Evolutionary conservation across 2,888 invertebrate genomes (phyloP).

Genomic region (Mimumesa dahlbomi): DNA sequence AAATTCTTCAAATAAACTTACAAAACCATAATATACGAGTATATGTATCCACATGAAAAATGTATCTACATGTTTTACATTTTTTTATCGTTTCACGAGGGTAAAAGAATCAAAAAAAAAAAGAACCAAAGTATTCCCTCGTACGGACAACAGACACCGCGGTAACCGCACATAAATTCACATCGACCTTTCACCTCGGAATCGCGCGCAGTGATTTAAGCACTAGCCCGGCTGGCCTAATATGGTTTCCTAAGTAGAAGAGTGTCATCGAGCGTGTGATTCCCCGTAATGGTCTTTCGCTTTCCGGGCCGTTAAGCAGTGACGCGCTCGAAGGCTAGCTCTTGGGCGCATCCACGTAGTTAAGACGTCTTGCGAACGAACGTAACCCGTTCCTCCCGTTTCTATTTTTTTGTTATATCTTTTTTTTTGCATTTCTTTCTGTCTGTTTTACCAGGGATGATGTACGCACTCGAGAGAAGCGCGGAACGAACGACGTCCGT

Average conservation of each 20-base stretch:
- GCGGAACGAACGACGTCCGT: too few relatives aligned
- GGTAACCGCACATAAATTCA: conserved; percentile 57
- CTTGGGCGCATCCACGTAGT: conserved; percentile 41
- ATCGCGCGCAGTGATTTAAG: conserved; percentile 63
- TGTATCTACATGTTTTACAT: too few relatives aligned
- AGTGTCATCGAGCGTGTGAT: conserved; percentile 72
- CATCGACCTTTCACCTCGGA: conserved; percentile 60
- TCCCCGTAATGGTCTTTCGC: conserved; percentile 68
- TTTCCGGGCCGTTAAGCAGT: conserved; percentile 66
- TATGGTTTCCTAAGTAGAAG: conserved; percentile 68
- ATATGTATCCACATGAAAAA: too few relatives aligned
- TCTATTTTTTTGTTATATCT: conserved; percentile 16
- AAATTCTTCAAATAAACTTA: too few relatives aligned
- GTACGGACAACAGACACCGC: conserved; percentile 20
- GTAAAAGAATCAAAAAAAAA: conserved; percentile 7
- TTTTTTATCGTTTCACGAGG: too few relatives aligned
- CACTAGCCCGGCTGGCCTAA: conserved; percentile 53
- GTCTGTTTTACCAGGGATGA: too few relatives aligned
- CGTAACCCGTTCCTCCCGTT: conserved; percentile 14
- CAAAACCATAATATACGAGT: too few relatives aligned
- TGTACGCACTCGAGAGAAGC: too few relatives aligned
- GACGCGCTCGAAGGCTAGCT: conserved; percentile 39
- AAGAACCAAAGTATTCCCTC: conserved; percentile 9
- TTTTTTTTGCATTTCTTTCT: too few relatives aligned
- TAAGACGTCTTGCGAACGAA: conserved; percentile 48